Conservation (phyloP, 1,140 invertebrate genomes). For the Ctenoplectra terminalis region DNA sequence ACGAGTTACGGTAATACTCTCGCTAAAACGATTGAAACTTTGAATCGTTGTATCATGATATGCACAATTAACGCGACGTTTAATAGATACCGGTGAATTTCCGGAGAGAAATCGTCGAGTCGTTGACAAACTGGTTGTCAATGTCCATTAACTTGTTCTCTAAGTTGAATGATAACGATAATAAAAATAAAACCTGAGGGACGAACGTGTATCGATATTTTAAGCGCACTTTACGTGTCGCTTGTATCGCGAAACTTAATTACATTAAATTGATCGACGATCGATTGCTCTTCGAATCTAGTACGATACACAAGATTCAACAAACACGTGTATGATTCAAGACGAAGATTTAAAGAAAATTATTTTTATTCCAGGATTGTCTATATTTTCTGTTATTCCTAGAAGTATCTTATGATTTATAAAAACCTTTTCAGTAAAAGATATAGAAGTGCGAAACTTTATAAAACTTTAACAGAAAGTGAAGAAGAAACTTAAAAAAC, state of each 20-base stretch:
- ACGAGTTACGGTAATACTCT: not conserved
- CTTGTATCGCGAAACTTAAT: not conserved
- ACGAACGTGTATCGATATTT: not conserved
- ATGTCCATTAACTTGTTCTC: not conserved
- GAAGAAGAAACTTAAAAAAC: too few relatives aligned
- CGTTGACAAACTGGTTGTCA: not conserved
- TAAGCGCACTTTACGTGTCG: not conserved
- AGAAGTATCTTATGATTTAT: too few relatives aligned
- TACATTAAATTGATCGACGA: not conserved
- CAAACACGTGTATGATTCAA: not conserved
- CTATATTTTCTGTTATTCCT: too few relatives aligned
- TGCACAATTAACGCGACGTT: not conserved
- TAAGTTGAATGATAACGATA: not conserved
- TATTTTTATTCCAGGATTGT: too few relatives aligned
- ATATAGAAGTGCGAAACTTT: too few relatives aligned
- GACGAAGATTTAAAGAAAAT: not conserved
- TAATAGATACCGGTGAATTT: not conserved
- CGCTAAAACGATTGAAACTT: not conserved
- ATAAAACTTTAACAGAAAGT: too few relatives aligned
- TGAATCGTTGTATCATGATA: not conserved
- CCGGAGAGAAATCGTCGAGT: not conserved
- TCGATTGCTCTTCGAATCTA: not conserved
- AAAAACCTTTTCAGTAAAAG: too few relatives aligned
- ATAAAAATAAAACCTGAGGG: not conserved
- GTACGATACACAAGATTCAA: not conserved